Evolutionary conservation across 2,888 invertebrate species (phyloP).

Genomic region (Scrobipalpa costella): DNA sequence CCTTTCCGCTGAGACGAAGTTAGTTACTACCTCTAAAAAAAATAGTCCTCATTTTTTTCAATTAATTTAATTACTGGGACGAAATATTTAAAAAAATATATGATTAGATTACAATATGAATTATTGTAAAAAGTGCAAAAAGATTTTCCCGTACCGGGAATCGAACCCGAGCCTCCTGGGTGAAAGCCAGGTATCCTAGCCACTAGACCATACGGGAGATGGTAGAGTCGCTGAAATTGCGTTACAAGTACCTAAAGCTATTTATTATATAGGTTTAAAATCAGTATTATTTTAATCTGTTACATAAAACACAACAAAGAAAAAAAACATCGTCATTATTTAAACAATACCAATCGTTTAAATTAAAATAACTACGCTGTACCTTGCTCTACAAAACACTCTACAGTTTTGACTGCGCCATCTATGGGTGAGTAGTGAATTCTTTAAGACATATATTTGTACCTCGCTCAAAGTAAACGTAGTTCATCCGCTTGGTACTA

Average conservation of each 20-base stretch:
- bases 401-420: conserved; percentile 12
- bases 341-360: too few relatives aligned
- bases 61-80: too few relatives aligned
- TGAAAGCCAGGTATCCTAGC: conserved; percentile 86
- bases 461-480: background rate
- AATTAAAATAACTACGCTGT: background rate
- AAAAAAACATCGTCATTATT: too few relatives aligned
- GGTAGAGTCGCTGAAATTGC: rapidly evolving
- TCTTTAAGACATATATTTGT: background rate
- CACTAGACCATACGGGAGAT: conserved; percentile 83
- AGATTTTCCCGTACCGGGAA: conserved; percentile 83
- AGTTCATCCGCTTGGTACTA: background rate
- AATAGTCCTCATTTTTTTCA: too few relatives aligned
- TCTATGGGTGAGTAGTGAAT: conserved; percentile 15
- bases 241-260: background rate
- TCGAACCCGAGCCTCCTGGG: conserved; percentile 87
- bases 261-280: background rate
- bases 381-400: background rate
- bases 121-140: conserved; percentile 36
- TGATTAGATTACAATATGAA: background rate
- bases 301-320: too few relatives aligned
- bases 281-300: background rate
- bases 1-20: too few relatives aligned
- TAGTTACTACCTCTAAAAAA: too few relatives aligned
- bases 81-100: background rate